phyloP scores from a whole-genome alignment of 2,797 vertebrate species.

The Calcarius lapponicus region DNA sequence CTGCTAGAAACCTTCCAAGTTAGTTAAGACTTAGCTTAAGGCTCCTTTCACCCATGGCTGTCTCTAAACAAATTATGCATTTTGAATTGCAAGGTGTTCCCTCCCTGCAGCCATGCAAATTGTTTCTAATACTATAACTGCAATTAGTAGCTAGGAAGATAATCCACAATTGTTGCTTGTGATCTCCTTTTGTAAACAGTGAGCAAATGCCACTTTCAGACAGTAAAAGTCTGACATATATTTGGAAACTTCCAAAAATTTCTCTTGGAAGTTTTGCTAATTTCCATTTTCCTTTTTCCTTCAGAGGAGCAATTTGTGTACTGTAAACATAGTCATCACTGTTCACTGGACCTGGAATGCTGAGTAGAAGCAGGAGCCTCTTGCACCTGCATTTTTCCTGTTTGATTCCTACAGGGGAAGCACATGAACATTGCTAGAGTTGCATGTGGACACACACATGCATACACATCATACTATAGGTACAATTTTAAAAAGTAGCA shows the following conservation, averaged over 20 bases:
- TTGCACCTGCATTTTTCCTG: background rate
- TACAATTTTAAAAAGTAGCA: background rate
- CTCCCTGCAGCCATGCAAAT: background rate
- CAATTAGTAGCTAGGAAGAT: background rate
- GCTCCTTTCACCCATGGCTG: background rate
- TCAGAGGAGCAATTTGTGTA: background rate
- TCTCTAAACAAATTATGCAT: background rate
- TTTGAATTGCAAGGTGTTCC: background rate
- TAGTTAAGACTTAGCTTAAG: slow-evolving; percentile 15
- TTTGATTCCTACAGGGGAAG: background rate
- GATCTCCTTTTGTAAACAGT: background rate
- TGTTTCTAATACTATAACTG: background rate
- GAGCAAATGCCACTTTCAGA: background rate
- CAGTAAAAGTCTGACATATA: background rate
- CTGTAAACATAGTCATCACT: background rate
- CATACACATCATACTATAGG: background rate
- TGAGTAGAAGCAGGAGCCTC: background rate
- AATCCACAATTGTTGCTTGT: background rate
- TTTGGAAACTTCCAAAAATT: background rate
- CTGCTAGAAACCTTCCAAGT: background rate
- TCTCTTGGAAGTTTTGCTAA: background rate
- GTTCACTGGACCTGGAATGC: background rate
- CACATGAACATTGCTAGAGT: background rate
- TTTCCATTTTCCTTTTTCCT: background rate
- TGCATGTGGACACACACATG: accelerated